Evolutionary conservation across 1,140 invertebrate species (phyloP).

Genomic region (Arctopsyche grandis): DNA sequence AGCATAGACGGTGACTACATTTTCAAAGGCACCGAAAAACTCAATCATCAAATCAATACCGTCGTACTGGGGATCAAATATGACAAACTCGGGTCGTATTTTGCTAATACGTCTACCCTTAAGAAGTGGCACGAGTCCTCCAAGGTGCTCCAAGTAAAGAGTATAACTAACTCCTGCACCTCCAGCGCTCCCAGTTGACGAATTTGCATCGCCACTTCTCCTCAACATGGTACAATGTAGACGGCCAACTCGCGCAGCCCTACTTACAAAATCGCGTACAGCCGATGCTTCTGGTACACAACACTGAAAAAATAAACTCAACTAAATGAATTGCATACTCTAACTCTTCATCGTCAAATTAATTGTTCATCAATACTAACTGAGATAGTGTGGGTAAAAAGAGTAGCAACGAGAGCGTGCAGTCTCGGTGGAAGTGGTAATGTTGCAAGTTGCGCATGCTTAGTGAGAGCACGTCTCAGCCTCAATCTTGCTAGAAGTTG

Average conservation of each 20-base stretch:
- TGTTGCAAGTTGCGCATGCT: constrained; percentile 82
- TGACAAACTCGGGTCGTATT: constrained; percentile 97
- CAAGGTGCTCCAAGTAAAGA: constrained; percentile 95
- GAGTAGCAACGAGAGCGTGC: constrained; percentile 82
- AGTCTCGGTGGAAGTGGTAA: constrained; percentile 88
- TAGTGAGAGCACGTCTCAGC: constrained; percentile 70
- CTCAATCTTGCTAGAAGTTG: constrained; percentile 86
- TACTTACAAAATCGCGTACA: constrained; percentile 91
- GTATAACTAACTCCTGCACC: constrained; percentile 87
- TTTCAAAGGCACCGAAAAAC: too few relatives aligned
- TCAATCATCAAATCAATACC: constrained; percentile 63
- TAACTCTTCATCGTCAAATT: not conserved
- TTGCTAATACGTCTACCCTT: constrained; percentile 97
- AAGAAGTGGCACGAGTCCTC: constrained; percentile 93
- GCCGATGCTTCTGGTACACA: constrained; percentile 90
- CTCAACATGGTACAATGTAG: constrained; percentile 97
- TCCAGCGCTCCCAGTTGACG: constrained; percentile 67
- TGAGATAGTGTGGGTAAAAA: constrained; percentile 96
- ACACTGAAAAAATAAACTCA: too few relatives aligned
- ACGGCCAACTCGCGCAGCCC: constrained; percentile 82
- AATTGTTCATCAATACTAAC: constrained; percentile 64
- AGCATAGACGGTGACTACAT: not conserved
- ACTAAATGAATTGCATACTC: too few relatives aligned
- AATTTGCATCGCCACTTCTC: constrained; percentile 82
- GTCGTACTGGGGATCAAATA: constrained; percentile 92